phyloP scores from a whole-genome alignment of 1,140 invertebrate genomes.

The Drosophila littoralis region DNA sequence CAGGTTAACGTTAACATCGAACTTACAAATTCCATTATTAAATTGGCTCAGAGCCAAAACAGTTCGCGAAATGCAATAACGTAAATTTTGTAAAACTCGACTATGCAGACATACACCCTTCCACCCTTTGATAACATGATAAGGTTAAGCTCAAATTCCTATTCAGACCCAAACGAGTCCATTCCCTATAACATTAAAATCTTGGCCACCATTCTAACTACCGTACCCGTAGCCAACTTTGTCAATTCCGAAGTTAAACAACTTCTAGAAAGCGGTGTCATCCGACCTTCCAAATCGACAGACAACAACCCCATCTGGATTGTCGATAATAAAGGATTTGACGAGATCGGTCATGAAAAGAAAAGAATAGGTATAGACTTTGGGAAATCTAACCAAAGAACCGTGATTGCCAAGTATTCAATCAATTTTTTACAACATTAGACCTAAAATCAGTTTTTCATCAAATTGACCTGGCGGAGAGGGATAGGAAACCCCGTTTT shows the following conservation, averaged over 20 bases:
- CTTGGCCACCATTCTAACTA: too few species aligned
- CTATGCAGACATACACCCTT: too few species aligned
- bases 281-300: not conserved
- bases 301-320: not conserved
- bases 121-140: too few species aligned
- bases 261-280: not conserved
- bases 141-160: too few species aligned
- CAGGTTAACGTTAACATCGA: too few species aligned
- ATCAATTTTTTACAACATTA: not conserved
- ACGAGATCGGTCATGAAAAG: not conserved
- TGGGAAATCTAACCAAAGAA: constrained; percentile 1
- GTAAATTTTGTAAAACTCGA: too few species aligned
- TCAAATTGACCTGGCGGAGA: not conserved
- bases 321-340: not conserved
- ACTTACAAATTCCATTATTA: too few species aligned
- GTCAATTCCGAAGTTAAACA: not conserved
- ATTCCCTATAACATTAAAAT: too few species aligned
- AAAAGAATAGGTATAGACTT: constrained; percentile 1
- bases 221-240: not conserved
- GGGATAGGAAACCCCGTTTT: too few species aligned
- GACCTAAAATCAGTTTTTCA: not conserved
- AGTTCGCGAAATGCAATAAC: too few species aligned
- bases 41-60: too few species aligned
- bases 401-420: not conserved
- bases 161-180: too few species aligned